A percentile compares a stretch with the other conserved stretches of the same genome.
These are phyloP conservation scores for Hippocampus kuda DNA, from an alignment of 2,797 vertebrate genomes.

Conservation along the genomic window DNA sequence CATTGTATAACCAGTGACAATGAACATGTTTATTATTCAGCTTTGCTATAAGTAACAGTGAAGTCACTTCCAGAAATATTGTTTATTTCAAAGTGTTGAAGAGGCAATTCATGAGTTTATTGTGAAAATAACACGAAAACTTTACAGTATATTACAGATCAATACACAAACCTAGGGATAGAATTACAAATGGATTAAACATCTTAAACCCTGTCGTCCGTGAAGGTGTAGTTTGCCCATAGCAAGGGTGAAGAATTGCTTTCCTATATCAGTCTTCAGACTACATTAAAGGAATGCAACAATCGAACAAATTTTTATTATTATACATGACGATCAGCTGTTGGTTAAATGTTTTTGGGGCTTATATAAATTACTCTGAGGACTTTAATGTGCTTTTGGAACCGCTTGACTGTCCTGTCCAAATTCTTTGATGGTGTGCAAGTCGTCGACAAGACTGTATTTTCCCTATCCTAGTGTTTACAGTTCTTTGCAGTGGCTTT, in stretches of 20 bases:
- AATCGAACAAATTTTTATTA: background rate
- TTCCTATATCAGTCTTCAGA: background rate
- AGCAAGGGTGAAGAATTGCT: background rate
- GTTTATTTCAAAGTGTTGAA: slow-evolving; percentile 17
- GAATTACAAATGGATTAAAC: background rate
- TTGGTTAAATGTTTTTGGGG: too few species aligned
- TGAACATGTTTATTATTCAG: slow-evolving; percentile 14
- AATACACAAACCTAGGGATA: slow-evolving; percentile 9
- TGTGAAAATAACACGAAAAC: slow-evolving; percentile 13
- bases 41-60: background rate
- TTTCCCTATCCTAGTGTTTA: too few species aligned
- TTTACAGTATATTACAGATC: slow-evolving; percentile 20
- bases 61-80: slow-evolving; percentile 26
- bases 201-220: background rate
- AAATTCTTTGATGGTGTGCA: too few species aligned
- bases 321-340: background rate
- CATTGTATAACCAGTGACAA: background rate
- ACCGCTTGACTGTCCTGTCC: background rate
- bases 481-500: too few species aligned
- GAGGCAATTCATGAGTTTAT: slow-evolving; percentile 10
- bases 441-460: too few species aligned
- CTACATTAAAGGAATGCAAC: background rate
- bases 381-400: background rate
- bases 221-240: background rate
- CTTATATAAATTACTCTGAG: too few species aligned